A percentile compares a stretch with the other conserved stretches of the same genome.
These are phyloP conservation scores for Hyposmocoma kahamanoa DNA, from an alignment of 1,140 invertebrate genomes.

Conservation along the genomic window DNA sequence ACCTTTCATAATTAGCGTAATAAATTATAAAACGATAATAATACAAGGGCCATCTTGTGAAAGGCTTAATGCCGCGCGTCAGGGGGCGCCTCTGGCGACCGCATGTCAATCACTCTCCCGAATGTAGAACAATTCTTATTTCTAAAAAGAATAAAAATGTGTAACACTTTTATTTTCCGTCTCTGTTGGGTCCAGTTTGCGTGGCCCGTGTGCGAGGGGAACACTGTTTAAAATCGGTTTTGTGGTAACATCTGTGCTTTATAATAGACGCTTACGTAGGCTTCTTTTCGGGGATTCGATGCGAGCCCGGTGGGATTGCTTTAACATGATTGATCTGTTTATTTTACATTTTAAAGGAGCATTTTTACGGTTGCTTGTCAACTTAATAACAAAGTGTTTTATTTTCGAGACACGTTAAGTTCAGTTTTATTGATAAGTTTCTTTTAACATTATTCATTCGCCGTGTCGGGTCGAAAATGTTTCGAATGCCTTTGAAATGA, in stretches of 20 bases:
- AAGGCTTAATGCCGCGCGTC: conserved; percentile 57
- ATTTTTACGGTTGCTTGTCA: conserved; percentile 74
- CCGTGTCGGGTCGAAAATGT: conserved; percentile 14
- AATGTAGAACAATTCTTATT: conserved; percentile 72
- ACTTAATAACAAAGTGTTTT: conserved; percentile 73
- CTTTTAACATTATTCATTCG: conserved; percentile 57
- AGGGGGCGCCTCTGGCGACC: conserved; percentile 62
- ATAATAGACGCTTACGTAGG: conserved; percentile 72
- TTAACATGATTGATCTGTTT: conserved; percentile 74
- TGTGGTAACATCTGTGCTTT: conserved; percentile 69
- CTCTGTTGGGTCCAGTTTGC: conserved; percentile 25
- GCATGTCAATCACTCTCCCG: conserved; percentile 67
- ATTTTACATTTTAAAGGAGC: conserved; percentile 73
- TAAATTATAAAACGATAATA: conserved; percentile 73
- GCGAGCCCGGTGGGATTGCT: conserved; percentile 68
- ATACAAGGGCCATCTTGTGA: conserved; percentile 64
- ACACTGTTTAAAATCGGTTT: conserved; percentile 47
- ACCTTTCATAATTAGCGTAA: conserved; percentile 70
- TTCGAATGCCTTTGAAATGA: conserved; percentile 6
- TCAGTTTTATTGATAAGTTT: conserved; percentile 71
- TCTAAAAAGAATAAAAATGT: conserved; percentile 64
- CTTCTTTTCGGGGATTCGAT: conserved; percentile 65
- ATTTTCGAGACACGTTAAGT: conserved; percentile 68
- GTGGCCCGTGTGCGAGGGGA: conserved; percentile 27
- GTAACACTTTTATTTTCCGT: conserved; percentile 59